These are phyloP conservation scores for Heterodera filipjevi DNA, from an alignment of 2,888 invertebrate species.

Conservation along the genomic window DNA sequence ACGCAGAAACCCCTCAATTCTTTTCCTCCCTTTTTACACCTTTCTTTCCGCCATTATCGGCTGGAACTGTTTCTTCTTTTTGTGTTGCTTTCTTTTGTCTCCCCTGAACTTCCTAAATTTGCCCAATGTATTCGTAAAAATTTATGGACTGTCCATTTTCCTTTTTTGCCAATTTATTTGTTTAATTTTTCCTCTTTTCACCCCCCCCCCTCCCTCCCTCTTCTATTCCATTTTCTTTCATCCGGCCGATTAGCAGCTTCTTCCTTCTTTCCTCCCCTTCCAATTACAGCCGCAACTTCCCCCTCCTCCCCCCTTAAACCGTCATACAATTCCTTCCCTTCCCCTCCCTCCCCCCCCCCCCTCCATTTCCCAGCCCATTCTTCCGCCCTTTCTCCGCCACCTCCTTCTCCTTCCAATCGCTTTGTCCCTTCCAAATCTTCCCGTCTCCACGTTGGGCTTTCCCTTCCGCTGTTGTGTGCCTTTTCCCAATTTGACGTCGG, in stretches of 20 bases:
- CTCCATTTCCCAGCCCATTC: neutral
- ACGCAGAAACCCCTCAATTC: neutral
- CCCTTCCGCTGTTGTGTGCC: conserved; percentile 13
- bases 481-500: conserved; percentile 8
- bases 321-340: neutral
- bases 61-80: conserved; percentile 13
- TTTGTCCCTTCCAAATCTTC: conserved; percentile 15
- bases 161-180: neutral
- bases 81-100: neutral
- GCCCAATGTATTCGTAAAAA: too few relatives aligned
- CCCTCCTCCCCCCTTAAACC: neutral
- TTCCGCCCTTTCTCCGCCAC: neutral
- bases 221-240: neutral
- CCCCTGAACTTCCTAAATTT: neutral
- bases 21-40: neutral
- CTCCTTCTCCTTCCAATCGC: neutral
- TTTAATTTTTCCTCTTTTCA: too few relatives aligned
- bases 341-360: neutral
- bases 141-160: neutral
- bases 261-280: neutral
- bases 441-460: neutral
- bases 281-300: neutral
- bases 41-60: neutral
- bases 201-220: neutral
- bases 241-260: conserved; percentile 2